These are phyloP conservation scores for Brenthis ino DNA, from an alignment of 2,888 invertebrate genomes.

Conservation along the genomic window DNA sequence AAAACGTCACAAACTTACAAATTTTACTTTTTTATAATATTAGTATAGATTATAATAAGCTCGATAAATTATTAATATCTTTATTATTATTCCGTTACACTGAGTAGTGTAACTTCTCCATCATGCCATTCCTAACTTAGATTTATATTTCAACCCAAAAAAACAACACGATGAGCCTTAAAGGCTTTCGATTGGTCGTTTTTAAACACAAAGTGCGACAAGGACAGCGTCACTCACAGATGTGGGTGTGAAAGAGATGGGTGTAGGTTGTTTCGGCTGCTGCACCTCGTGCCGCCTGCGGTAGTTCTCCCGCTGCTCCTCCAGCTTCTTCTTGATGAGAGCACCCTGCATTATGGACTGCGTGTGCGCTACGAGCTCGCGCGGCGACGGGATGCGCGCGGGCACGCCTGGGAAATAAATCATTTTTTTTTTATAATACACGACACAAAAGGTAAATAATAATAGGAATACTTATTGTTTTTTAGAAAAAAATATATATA, in stretches of 20 bases:
- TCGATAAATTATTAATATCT: too few species aligned
- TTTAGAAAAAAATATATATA: too few species aligned
- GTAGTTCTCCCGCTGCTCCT: slow-evolving; percentile 93
- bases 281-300: slow-evolving; percentile 87
- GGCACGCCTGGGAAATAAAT: slow-evolving; percentile 79
- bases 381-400: slow-evolving; percentile 90
- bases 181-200: not conserved
- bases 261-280: slow-evolving; percentile 74
- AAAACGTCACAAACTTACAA: too few species aligned
- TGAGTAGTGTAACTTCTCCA: too few species aligned
- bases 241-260: slow-evolving; percentile 95
- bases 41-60: too few species aligned
- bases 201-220: not conserved
- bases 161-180: not conserved
- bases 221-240: slow-evolving; percentile 65
- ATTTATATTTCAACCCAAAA: too few species aligned
- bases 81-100: too few species aligned
- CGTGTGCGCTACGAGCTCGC: slow-evolving; percentile 92
- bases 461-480: too few species aligned
- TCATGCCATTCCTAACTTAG: too few species aligned
- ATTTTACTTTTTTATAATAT: too few species aligned
- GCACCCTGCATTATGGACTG: slow-evolving; percentile 94
- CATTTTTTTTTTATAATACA: not conserved
- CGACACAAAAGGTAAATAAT: too few species aligned
- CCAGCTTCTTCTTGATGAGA: slow-evolving; percentile 93